Evolutionary conservation across 2,113 vertebrate genomes (phyloP), one percentile per base, ranked within the genome.

Genomic region (Mesembrinibis cayennensis): DNA sequence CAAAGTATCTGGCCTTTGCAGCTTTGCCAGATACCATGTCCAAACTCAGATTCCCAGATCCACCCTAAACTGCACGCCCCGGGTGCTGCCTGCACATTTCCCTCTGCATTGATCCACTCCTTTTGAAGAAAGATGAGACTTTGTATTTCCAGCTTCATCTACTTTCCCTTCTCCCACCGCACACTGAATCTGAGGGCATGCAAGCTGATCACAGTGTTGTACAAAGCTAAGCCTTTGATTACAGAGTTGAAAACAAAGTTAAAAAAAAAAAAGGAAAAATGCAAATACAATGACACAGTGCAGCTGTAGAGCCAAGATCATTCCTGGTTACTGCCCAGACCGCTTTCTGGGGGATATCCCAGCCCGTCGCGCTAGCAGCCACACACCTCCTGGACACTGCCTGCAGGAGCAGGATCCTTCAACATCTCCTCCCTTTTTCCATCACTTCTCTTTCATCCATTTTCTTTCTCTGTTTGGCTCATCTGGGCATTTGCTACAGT

Each of bases 1-100:
- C 47, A 32, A 53, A 34, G 16, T 36, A n/a, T 32, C 27, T 71
- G 71, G 7, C 5, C 49, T 58, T 13, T 4, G 6, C 8, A 22
- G 72, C 36, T 44, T 45, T 2, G 38, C 23, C 9, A 45, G 50
- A 36, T 8, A 23, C n/a, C 40, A 1, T 5, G 20, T 40, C 38
- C 66, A 58, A 12, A 8, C n/a, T 44, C 72, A 62, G 49, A 36
- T 12, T 50, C 55, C 26, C 66, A 20, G 29, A 32, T 25, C 32
- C 42, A 42, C 4, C 77, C 80, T 49, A 38, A 36, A 13, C 13
- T 53, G 44, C 79, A 52, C 0, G 0, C 16, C 50, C 88, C 17
- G 78, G 30, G 65, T 61, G 59, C 49, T 73, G n/a, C 49, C 84
- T 69, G 72, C 59, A 50, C 2, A 0, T 47, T 50, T 29, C 25